These are phyloP conservation scores for Erythrocebus patas DNA, from an alignment of 2,113 vertebrate genomes.

Conservation along the genomic window DNA sequence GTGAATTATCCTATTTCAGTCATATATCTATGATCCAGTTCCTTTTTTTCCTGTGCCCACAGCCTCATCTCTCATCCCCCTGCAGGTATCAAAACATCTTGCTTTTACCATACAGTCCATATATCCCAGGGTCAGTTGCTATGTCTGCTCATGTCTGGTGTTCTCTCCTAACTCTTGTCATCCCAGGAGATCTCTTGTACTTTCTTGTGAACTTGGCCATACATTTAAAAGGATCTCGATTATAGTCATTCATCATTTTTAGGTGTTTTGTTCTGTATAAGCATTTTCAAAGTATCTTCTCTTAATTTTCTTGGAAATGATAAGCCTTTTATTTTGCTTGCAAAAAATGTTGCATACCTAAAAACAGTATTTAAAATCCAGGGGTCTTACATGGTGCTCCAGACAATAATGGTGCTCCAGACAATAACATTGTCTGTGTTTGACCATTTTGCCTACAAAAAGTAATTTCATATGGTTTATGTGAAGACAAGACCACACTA, in stretches of 20 bases:
- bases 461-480: background rate
- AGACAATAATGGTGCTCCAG: too few species aligned
- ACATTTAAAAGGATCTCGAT: background rate
- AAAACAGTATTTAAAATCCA: background rate
- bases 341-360: background rate
- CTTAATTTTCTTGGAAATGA: background rate
- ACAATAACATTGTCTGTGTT: background rate
- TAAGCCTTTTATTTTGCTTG: background rate
- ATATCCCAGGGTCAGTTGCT: rapidly evolving
- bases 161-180: background rate
- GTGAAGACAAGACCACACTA: background rate
- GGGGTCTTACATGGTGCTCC: background rate
- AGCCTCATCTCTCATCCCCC: background rate
- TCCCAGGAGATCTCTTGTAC: background rate
- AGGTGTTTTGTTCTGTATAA: background rate
- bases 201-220: background rate
- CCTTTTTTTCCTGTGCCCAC: background rate
- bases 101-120: background rate
- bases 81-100: background rate
- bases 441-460: background rate
- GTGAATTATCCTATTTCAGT: background rate
- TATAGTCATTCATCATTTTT: background rate
- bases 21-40: background rate
- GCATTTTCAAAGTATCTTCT: background rate
- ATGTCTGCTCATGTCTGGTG: too few species aligned